Evolutionary conservation across 2,113 vertebrate genomes (phyloP).

Genomic region (Chloebia gouldiae): DNA sequence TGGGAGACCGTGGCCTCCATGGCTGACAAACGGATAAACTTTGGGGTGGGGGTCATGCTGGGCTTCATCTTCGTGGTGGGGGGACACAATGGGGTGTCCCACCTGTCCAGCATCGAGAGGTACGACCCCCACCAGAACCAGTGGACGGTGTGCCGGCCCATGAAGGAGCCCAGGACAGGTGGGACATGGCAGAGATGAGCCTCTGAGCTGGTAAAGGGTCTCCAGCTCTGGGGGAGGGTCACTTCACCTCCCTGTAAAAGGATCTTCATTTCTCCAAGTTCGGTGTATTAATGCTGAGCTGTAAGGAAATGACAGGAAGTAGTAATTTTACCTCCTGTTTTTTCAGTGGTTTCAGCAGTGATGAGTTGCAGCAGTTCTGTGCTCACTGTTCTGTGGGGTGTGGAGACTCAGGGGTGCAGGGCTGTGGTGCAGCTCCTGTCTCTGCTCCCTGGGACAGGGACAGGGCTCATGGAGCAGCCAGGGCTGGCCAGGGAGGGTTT

Average conservation of each 20-base stretch:
- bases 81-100: constrained; percentile 96
- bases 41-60: constrained; percentile 94
- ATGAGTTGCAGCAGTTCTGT: background rate
- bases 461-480: rapidly evolving
- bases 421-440: background rate
- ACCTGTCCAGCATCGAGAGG: constrained; percentile 95
- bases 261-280: background rate
- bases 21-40: constrained; percentile 98
- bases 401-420: background rate
- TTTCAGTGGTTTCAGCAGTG: background rate
- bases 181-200: background rate
- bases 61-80: constrained; percentile 98
- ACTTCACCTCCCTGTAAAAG: background rate
- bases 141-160: constrained; percentile 94
- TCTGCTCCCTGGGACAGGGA: background rate
- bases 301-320: background rate
- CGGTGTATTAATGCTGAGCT: background rate
- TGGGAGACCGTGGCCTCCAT: constrained; percentile 97
- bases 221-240: rapidly evolving
- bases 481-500: rapidly evolving
- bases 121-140: constrained; percentile 98
- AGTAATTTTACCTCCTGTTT: background rate
- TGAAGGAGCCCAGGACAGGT: constrained; percentile 98
- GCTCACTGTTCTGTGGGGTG: background rate
- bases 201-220: rapidly evolving